Base-by-base conservation (phyloP, 2,888 invertebrate species). In the Venusia cambrica region DNA sequence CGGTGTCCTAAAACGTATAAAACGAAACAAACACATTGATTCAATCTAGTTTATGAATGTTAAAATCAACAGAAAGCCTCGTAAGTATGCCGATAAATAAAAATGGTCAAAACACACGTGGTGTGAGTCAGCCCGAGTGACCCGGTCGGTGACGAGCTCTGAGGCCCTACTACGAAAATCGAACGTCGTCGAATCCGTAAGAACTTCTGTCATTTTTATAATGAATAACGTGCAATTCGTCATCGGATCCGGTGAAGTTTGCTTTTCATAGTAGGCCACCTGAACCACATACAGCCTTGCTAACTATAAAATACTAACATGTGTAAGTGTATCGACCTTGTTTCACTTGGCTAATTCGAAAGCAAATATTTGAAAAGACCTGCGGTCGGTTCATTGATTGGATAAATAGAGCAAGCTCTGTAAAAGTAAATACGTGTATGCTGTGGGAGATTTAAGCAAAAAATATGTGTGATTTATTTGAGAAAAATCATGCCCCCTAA, bases 71-170 rank as follows among this genome's bases (percentile, higher is more conserved):
- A 38, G 38, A 22, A 2, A 26, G 30, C 11, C 18, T 30, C 12
- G 15, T 36, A 35, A 29, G 33, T 31, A 28, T 19, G 25, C 9
- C 6, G 6, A 19, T 27, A n/a, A 27, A 33, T 25, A 6, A 22
- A 24, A 26, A 43, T 41, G 32, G 33, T 36, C 35, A 37, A 39
- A 47, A 42, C 38, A 19, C 30, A 32, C 34, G 44, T 46, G 38
- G 38, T 38, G 11, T 21, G 5, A 14, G 19, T 49, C 44, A 46
- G 38, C 45, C 49, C 46, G n/a, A 11, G 22, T 21, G 40, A 37
- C 36, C 27, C 38, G 21, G 27, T 10, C 26, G 27, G 28, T 28
- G 31, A 34, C 36, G 20, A 42, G 26, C 39, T 38, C 37, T 22
- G n/a, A n/a, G n/a, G n/a, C n/a, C n/a, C n/a, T n/a, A n/a, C n/a